Evolutionary conservation across 2,888 invertebrate genomes (phyloP), one percentile per base, ranked within the genome.

Genomic region (Cantharis lateralis): DNA sequence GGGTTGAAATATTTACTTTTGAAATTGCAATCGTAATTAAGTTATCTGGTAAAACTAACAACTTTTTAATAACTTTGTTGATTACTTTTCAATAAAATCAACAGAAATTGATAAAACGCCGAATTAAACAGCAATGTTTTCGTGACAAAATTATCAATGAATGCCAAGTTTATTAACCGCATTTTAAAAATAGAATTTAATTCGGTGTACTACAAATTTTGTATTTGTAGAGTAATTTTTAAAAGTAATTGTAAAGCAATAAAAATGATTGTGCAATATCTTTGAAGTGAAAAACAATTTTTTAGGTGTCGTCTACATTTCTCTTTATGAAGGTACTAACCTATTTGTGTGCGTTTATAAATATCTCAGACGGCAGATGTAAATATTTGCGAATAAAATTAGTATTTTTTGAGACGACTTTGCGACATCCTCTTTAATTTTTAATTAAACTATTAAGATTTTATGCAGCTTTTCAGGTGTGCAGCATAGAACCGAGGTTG

Each of bases 341-440:
- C 80, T 83, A 83, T 83, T 84, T 84, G 81, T 80, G 83, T 83
- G 66, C 78, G 79, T 80, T 77, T 84, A 84, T 83, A 84, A 84
- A 84, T 84, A 84, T 81, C 83, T 81, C 84, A 84, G 84, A 84
- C 82, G 80, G 83, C 84, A 83, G 82, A 84, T 83, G 83, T 82
- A 80, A 81, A 78, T 82, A 81, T 82, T 82, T 80, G 81, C 82
- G 69, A 82, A 82, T 76, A 71, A 70, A 74, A 76, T 32, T 72
- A 26, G 18, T 48, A 71, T 66, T 68, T 71, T 74, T 74, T 16
- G 71, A 32, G 62, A 61, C 70, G 70, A 70, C 18, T 68, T 32
- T 63, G 16, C 68, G 24, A 72, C 62, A 71, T 72, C 75, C 72
- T 71, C 24, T 62, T 32, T n/a, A 26, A 70, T 63, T 64, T 48